phyloP scores from a whole-genome alignment of 2,797 vertebrate genomes.

The Labeo calbasu region DNA sequence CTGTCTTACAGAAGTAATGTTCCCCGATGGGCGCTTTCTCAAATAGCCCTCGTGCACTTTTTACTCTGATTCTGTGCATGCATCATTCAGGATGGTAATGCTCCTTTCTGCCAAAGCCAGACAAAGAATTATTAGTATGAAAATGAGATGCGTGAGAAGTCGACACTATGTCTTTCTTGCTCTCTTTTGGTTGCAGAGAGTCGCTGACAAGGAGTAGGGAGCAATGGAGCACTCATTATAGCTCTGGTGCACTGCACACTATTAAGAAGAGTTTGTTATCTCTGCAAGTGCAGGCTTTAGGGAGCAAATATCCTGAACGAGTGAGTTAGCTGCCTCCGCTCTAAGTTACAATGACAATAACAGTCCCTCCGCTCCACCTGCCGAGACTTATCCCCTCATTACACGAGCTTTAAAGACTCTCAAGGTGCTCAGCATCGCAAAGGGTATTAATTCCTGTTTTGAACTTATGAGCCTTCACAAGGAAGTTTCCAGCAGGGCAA shows the following conservation, averaged over 20 bases:
- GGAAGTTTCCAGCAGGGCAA: conserved; percentile 43
- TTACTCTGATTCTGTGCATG: conserved; percentile 46
- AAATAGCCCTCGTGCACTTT: conserved; percentile 41
- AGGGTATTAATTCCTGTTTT: conserved; percentile 55
- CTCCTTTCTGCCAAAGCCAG: conserved; percentile 47
- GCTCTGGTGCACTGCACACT: conserved; percentile 51
- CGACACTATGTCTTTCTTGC: conserved; percentile 47
- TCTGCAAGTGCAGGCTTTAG: conserved; percentile 49
- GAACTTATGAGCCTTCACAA: conserved; percentile 47
- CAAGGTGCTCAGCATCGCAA: conserved; percentile 51
- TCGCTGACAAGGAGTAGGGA: conserved; percentile 54
- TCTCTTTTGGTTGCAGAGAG: conserved; percentile 46
- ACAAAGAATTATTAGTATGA: conserved; percentile 59
- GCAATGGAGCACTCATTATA: conserved; percentile 55
- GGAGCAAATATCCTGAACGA: conserved; percentile 51
- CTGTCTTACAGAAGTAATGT: conserved; percentile 53
- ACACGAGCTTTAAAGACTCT: conserved; percentile 62
- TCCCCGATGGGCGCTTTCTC: conserved; percentile 44
- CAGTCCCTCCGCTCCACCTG: conserved; percentile 60
- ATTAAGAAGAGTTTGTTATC: conserved; percentile 61
- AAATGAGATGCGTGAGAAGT: conserved; percentile 56
- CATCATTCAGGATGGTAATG: conserved; percentile 55
- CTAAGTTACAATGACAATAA: conserved; percentile 64
- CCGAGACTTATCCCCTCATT: conserved; percentile 63
- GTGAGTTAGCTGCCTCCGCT: conserved; percentile 51